Evolutionary conservation across 2,888 invertebrate genomes (phyloP).

Genomic region (Busseola fusca): DNA sequence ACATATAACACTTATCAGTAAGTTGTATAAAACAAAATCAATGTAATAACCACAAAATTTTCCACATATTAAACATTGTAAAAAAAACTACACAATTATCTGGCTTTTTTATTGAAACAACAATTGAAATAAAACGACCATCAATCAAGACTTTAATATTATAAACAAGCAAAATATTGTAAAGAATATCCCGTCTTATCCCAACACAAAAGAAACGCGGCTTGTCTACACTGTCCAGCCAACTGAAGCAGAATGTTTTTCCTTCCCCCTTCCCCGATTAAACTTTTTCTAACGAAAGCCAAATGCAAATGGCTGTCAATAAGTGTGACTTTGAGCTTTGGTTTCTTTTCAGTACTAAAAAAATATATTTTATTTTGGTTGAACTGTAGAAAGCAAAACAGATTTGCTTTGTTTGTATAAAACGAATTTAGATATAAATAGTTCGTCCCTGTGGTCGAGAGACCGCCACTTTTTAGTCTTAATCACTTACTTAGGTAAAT

Average conservation of each 20-base stretch:
- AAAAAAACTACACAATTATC: background rate
- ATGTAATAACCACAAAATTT: no score
- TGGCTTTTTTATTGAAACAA: background rate
- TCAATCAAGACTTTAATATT: background rate
- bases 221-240: conserved; percentile 16
- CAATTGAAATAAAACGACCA: no score
- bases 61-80: no score
- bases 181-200: background rate
- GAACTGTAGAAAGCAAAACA: background rate
- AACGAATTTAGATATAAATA: background rate
- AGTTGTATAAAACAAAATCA: no score
- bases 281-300: conserved; percentile 38
- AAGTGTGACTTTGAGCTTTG: conserved; percentile 20
- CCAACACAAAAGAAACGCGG: conserved; percentile 18
- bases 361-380: background rate
- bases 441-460: background rate
- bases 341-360: conserved; percentile 3
- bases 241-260: conserved; percentile 34
- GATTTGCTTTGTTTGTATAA: background rate
- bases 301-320: conserved; percentile 46
- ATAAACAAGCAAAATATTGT: conserved; percentile 6
- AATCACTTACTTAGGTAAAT: conserved; percentile 24
- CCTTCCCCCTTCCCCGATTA: conserved; percentile 12
- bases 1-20: no score
- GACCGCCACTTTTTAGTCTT: background rate